Conservation (phyloP, 2,113 vertebrate genomes). For the Melozone crissalis region DNA sequence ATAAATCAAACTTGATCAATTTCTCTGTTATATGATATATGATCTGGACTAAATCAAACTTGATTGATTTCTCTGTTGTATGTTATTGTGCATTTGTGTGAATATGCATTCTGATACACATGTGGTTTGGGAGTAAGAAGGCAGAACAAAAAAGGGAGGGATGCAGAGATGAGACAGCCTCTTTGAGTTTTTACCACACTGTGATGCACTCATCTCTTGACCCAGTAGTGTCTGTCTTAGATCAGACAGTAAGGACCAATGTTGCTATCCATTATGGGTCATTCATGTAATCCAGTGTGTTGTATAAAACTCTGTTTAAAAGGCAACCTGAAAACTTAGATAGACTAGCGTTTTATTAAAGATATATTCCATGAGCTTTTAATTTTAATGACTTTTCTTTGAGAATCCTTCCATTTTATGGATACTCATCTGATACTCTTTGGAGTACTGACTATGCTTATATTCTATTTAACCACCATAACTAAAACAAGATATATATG, state of each 20-base stretch:
- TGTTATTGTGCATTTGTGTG: not conserved
- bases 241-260: not conserved
- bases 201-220: not conserved
- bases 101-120: rapidly evolving
- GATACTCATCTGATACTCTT: not conserved
- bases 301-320: not conserved
- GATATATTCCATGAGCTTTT: not conserved
- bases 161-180: not conserved
- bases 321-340: not conserved
- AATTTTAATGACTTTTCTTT: not conserved
- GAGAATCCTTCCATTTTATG: not conserved
- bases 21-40: not conserved
- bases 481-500: not conserved
- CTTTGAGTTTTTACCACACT: not conserved
- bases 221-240: not conserved
- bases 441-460: not conserved
- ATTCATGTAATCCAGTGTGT: not conserved
- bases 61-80: not conserved
- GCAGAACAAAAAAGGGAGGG: not conserved
- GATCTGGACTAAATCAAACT: not conserved
- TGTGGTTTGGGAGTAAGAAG: not conserved
- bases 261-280: not conserved
- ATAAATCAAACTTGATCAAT: not conserved
- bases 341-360: not conserved
- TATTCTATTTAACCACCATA: not conserved